These are phyloP conservation scores for Polydesmus complanatus DNA, from an alignment of 2,888 invertebrate genomes.

Conservation along the genomic window DNA sequence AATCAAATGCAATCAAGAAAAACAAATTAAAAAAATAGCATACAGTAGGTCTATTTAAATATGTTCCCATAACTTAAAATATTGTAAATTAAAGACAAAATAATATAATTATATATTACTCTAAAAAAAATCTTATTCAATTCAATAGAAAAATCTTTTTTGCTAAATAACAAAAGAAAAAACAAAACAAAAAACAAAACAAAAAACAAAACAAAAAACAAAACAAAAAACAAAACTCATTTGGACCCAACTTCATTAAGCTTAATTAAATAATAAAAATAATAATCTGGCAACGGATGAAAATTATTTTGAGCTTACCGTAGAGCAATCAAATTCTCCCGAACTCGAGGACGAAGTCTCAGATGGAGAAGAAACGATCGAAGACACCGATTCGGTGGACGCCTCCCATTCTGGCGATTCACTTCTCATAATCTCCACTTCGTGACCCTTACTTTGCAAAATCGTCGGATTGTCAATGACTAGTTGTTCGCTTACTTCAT, in stretches of 20 bases:
- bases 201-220: too few relatives aligned
- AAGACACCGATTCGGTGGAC: background rate
- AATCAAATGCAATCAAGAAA: too few relatives aligned
- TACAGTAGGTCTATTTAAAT: too few relatives aligned
- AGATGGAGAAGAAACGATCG: background rate
- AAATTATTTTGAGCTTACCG: conserved; percentile 38
- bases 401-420: conserved; percentile 53
- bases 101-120: too few relatives aligned
- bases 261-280: background rate
- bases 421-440: background rate
- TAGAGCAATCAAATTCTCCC: conserved; percentile 60
- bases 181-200: too few relatives aligned
- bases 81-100: too few relatives aligned
- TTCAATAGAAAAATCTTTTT: too few relatives aligned
- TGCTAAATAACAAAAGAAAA: too few relatives aligned
- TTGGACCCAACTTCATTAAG: background rate
- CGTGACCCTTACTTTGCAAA: background rate
- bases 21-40: too few relatives aligned
- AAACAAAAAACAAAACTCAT: background rate
- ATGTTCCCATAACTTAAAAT: too few relatives aligned
- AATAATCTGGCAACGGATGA: background rate
- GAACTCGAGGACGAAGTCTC: conserved; percentile 42
- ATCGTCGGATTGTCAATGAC: background rate
- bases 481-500: background rate
- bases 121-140: too few relatives aligned